Conservation (phyloP, 2,797 vertebrate species). For the Pteronotus mesoamericanus region DNA sequence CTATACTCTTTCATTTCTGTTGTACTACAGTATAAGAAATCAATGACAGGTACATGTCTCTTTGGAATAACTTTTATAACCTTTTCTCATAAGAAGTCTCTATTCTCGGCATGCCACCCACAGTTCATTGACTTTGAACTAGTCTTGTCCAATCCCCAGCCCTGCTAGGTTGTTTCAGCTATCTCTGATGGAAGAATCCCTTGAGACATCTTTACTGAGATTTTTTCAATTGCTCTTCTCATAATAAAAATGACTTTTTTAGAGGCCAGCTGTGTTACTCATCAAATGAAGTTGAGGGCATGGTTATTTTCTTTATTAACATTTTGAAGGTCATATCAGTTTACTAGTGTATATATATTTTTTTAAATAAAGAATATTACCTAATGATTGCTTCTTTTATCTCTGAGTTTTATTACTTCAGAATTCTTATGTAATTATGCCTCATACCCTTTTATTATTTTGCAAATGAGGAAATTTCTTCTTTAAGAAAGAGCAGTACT, state of each 20-base stretch:
- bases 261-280: not conserved
- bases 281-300: slow-evolving; percentile 35
- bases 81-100: slow-evolving; percentile 44
- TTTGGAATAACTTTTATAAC: slow-evolving; percentile 63
- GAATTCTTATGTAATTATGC: not conserved
- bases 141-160: slow-evolving; percentile 43
- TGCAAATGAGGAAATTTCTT: not conserved
- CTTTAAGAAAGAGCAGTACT: not conserved
- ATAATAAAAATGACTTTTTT: slow-evolving; percentile 62
- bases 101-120: slow-evolving; percentile 66
- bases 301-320: slow-evolving; percentile 36
- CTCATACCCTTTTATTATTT: not conserved
- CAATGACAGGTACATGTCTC: slow-evolving; percentile 49
- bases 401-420: not conserved
- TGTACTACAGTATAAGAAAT: slow-evolving; percentile 56
- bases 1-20: slow-evolving; percentile 60
- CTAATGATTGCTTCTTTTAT: not conserved
- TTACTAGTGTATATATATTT: not conserved
- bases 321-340: slow-evolving; percentile 34
- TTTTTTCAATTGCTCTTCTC: slow-evolving; percentile 36
- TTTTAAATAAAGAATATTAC: not conserved
- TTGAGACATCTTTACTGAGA: slow-evolving; percentile 28
- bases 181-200: not conserved
- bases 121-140: slow-evolving; percentile 71
- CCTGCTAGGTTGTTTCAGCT: slow-evolving; percentile 9